These are phyloP conservation scores for Oreohelix idahoensis DNA, from an alignment of 1,140 invertebrate species.

Conservation along the genomic window DNA sequence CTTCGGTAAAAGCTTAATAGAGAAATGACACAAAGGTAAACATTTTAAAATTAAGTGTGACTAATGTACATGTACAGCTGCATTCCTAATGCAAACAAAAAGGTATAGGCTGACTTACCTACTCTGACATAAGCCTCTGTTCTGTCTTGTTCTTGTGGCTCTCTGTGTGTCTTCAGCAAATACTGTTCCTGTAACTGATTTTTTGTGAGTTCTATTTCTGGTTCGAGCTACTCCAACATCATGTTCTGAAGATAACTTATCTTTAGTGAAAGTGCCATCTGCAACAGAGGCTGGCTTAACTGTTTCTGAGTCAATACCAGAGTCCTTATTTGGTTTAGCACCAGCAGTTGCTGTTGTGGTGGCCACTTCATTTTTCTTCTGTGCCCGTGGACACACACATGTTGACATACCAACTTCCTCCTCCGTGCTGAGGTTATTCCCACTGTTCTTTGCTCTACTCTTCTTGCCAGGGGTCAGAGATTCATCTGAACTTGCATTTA, in stretches of 20 bases:
- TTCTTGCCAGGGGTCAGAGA: neutral
- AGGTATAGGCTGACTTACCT: neutral
- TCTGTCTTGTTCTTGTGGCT: neutral
- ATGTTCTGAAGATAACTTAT: neutral
- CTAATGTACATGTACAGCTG: neutral
- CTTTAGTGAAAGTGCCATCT: neutral
- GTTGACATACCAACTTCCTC: neutral
- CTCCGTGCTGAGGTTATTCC: neutral
- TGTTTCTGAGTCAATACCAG: neutral
- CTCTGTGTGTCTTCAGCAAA: neutral
- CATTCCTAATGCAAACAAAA: neutral
- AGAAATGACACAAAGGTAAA: no score
- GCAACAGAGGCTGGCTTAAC: neutral
- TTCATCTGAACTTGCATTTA: neutral
- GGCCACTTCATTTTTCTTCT: neutral
- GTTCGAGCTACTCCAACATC: neutral
- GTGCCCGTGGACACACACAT: neutral
- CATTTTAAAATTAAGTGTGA: no score
- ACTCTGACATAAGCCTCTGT: neutral
- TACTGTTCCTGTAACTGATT: neutral
- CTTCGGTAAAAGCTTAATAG: no score
- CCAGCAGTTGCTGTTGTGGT: neutral
- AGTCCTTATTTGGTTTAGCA: neutral
- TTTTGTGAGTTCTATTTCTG: neutral
- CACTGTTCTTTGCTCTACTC: neutral